Evolutionary conservation across 2,113 vertebrate genomes (phyloP).

Genomic region (Picathartes gymnocephalus): DNA sequence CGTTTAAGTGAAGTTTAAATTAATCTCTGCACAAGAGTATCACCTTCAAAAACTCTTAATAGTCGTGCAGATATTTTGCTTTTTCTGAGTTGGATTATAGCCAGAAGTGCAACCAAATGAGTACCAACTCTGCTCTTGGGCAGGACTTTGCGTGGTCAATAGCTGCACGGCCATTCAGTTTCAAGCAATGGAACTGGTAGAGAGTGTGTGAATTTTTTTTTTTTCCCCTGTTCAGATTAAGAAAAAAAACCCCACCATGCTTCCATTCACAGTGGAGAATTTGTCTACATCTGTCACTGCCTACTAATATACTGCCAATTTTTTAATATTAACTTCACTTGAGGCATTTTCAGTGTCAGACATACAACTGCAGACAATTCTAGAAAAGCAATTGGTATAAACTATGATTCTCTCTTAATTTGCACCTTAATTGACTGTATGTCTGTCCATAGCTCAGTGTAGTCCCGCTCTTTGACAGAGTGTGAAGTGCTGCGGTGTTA

Average conservation of each 20-base stretch:
- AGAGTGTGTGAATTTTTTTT: neutral
- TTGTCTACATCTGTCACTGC: neutral
- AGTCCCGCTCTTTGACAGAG: neutral
- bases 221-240: neutral
- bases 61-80: neutral
- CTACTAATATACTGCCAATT: neutral
- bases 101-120: neutral
- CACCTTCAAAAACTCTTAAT: neutral
- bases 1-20: neutral
- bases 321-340: neutral
- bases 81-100: neutral
- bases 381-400: neutral
- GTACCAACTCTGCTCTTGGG: neutral
- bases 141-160: neutral
- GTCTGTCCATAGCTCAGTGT: neutral
- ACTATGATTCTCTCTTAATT: neutral
- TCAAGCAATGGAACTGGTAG: neutral
- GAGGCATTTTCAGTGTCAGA: neutral
- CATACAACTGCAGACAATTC: neutral
- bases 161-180: neutral
- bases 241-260: neutral
- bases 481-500: fast-evolving
- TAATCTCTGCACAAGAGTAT: neutral
- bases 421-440: neutral
- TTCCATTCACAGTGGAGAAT: neutral